Evolutionary conservation across 2,888 invertebrate species (phyloP), one percentile per base, ranked within the genome.

Genomic region (Eupithecia subumbrata): DNA sequence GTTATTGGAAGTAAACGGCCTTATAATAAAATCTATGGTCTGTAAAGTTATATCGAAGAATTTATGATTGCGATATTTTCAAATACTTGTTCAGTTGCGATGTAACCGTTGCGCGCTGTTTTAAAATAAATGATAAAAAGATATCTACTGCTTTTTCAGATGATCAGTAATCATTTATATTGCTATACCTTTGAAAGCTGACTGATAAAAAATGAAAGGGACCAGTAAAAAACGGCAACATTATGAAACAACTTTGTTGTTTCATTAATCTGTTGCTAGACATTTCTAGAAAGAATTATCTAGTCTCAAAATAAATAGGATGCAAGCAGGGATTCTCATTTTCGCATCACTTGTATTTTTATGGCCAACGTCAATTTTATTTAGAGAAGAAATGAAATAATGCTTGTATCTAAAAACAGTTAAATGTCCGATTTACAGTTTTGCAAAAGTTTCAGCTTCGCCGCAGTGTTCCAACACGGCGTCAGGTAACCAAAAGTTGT

Each of bases 371-470:
- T n/a, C n/a, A n/a, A n/a, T n/a, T n/a, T n/a, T n/a, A n/a, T n/a
- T n/a, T n/a, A n/a, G n/a, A 77, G 76, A 74, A 77, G 76, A 77
- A 76, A 76, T 74, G 74, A 76, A 76, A 72, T 76, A 72, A 72
- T 70, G 74, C 69, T 74, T 69, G 69, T 74, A 74, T 72, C 68
- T 48, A 16, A 43, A 43, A 11, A 43, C 12, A 71, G 40, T 56
- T 7, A 34, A 64, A 69, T 66, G 72, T 66, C 74, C 72, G 64
- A 74, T 72, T 72, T 74, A 76, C 74, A 69, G 71, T 73, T 73
- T 69, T 71, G 68, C 22, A 63, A 69, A 71, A 48, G 48, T 73
- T 71, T 69, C 56, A 71, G 37, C 37, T 64, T 52, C 37, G 22
- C 18, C 37, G 18, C 18, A 5, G 66, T 66, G 18, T 37, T n/a